Conservation (phyloP, 2,888 invertebrate species). For the Ditula angustiorana region DNA sequence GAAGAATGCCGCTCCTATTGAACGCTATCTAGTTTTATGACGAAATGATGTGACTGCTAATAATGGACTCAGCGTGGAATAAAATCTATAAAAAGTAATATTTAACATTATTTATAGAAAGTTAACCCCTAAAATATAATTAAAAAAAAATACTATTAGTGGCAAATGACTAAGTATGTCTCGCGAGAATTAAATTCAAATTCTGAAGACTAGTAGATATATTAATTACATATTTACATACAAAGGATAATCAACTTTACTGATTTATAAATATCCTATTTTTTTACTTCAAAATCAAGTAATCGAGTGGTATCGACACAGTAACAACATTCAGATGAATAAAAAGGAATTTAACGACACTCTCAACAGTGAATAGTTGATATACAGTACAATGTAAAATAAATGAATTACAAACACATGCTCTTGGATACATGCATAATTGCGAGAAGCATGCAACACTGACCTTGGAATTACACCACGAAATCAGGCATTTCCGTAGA, state of each 20-base stretch:
- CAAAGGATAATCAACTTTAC: background rate
- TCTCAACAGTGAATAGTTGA: constrained; percentile 4
- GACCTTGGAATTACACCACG: constrained; percentile 31
- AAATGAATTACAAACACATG: constrained; percentile 29
- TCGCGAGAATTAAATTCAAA: background rate
- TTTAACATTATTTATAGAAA: background rate
- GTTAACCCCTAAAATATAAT: background rate
- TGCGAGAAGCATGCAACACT: constrained; percentile 29
- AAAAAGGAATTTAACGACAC: constrained; percentile 23
- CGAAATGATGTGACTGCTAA: background rate
- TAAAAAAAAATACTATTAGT: background rate
- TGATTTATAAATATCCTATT: background rate
- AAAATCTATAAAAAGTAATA: background rate
- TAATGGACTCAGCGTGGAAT: background rate
- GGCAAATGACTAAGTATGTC: background rate
- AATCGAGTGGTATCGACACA: constrained; percentile 18
- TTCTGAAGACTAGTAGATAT: background rate
- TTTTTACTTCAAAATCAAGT: background rate
- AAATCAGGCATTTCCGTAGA: constrained; percentile 4
- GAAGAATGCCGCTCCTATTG: background rate
- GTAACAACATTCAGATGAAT: constrained; percentile 16
- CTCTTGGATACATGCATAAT: constrained; percentile 32
- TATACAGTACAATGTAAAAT: constrained; percentile 5
- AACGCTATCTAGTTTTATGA: background rate
- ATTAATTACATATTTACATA: background rate